A percentile compares a stretch with the other conserved stretches of the same genome.
These are phyloP conservation scores for Platycnemis pennipes DNA, from an alignment of 2,888 invertebrate species.

Conservation along the genomic window DNA sequence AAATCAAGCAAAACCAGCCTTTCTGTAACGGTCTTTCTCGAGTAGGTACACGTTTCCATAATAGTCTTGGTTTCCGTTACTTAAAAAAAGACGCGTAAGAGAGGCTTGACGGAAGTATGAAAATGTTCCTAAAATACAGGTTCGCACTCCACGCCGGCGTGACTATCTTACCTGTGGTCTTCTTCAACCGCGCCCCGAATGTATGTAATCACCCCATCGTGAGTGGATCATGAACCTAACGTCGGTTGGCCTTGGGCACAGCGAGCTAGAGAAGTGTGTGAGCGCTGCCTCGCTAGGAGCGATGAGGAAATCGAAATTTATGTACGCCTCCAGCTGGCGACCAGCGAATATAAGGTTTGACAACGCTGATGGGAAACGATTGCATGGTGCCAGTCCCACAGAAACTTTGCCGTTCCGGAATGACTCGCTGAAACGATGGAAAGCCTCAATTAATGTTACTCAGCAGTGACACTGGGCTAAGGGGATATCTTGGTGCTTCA, in stretches of 20 bases:
- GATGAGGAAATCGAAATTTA: constrained; percentile 35
- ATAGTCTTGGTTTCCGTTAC: background rate
- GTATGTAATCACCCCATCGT: background rate
- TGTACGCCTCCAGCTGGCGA: background rate
- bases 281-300: background rate
- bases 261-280: background rate
- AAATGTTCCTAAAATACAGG: background rate
- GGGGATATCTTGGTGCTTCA: background rate
- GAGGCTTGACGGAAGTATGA: background rate
- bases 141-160: background rate
- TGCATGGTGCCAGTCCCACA: background rate
- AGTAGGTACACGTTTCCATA: background rate
- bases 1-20: no score
- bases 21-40: no score
- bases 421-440: background rate
- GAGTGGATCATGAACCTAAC: background rate
- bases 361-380: background rate
- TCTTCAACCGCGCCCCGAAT: background rate
- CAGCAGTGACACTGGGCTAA: background rate
- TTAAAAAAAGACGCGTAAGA: background rate
- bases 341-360: background rate
- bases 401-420: no score
- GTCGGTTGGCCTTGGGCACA: background rate
- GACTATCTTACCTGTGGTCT: background rate
- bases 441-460: background rate